Evolutionary conservation across 2,888 invertebrate genomes (phyloP).

Genomic region (Melanophora roralis): DNA sequence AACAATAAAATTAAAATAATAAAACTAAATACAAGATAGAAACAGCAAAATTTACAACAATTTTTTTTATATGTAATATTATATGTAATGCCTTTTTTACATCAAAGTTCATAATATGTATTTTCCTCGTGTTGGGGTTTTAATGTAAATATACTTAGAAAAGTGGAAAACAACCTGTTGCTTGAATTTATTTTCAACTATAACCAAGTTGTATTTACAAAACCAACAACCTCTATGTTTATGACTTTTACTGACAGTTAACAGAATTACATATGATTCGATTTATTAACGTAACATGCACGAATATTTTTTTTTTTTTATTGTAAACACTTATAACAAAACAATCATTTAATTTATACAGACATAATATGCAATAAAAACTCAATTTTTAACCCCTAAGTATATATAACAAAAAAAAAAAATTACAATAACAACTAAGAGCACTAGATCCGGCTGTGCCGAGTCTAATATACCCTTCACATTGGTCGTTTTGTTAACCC

Average conservation of each 20-base stretch:
- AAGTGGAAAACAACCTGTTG: slow-evolving; percentile 44
- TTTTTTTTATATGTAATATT: background rate
- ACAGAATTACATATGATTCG: slow-evolving; percentile 46
- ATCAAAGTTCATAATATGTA: slow-evolving; percentile 33
- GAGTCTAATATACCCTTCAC: no score
- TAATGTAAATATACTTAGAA: background rate
- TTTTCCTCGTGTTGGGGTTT: background rate
- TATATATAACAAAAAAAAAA: no score
- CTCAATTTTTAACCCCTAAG: no score
- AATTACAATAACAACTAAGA: no score
- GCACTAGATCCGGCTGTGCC: no score
- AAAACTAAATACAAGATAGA: background rate
- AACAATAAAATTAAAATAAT: slow-evolving; percentile 11
- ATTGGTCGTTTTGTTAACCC: no score
- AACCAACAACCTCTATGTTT: background rate
- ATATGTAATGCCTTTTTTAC: slow-evolving; percentile 41
- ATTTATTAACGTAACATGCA: slow-evolving; percentile 51
- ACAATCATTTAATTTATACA: background rate
- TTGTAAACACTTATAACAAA: slow-evolving; percentile 4
- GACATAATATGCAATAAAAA: no score
- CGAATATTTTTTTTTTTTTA: background rate
- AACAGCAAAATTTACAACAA: background rate
- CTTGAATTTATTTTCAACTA: slow-evolving; percentile 21
- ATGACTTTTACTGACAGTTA: slow-evolving; percentile 41
- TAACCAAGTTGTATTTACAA: background rate